phyloP scores from a whole-genome alignment of 2,113 vertebrate genomes.

The Sylvia atricapilla region DNA sequence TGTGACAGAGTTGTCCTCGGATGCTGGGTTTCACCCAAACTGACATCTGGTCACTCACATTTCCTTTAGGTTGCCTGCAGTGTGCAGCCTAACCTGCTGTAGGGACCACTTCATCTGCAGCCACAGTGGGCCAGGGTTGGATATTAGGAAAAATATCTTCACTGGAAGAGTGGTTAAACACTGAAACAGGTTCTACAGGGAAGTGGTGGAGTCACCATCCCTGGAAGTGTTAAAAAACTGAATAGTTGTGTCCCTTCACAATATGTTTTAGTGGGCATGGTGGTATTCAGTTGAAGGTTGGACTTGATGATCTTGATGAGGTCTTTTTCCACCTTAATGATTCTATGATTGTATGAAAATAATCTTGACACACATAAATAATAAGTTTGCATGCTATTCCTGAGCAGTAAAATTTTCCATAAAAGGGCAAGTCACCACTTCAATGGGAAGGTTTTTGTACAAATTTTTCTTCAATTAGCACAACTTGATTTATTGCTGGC shows the following conservation, averaged over 20 bases:
- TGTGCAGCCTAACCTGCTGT: neutral
- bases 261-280: neutral
- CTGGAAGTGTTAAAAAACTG: neutral
- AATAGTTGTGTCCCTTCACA: neutral
- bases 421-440: neutral
- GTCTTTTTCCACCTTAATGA: neutral
- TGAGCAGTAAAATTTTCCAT: neutral
- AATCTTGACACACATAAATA: neutral
- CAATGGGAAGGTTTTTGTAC: neutral
- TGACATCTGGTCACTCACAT: neutral
- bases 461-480: neutral
- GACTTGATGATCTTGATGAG: neutral
- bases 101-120: neutral
- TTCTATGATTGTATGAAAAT: neutral
- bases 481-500: conserved; percentile 25
- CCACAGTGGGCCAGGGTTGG: neutral
- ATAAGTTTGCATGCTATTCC: neutral
- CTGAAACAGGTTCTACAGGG: neutral
- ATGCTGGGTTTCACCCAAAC: neutral
- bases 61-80: neutral
- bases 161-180: neutral
- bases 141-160: neutral
- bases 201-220: neutral
- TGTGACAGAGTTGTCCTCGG: neutral
- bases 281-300: neutral